A percentile compares a stretch with the other conserved stretches of the same genome.
These are phyloP conservation scores for Ursus arctos DNA, from an alignment of 2,113 vertebrate genomes.

Conservation along the genomic window DNA sequence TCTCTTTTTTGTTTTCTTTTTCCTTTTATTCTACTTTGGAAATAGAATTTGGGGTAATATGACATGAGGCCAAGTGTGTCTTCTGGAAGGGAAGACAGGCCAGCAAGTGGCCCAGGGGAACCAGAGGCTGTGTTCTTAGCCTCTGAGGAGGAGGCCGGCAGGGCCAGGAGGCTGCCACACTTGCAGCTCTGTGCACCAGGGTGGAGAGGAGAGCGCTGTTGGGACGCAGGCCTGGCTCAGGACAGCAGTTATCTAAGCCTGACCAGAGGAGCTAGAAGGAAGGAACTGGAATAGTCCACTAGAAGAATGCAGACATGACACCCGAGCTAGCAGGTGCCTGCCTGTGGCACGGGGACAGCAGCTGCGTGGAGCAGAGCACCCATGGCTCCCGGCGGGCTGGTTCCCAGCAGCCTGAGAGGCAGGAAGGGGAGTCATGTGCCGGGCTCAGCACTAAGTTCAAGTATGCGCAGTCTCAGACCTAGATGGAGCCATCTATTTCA, in stretches of 20 bases:
- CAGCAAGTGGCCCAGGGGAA: neutral
- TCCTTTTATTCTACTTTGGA: neutral
- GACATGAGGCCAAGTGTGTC: neutral
- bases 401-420: neutral
- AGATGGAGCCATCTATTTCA: neutral
- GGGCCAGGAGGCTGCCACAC: neutral
- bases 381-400: neutral
- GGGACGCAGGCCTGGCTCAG: neutral
- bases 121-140: neutral
- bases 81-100: neutral
- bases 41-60: neutral
- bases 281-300: neutral
- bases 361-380: fast-evolving
- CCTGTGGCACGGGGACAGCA: neutral
- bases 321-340: too few relatives aligned
- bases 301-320: neutral
- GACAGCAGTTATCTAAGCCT: slow-evolving; percentile 4
- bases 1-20: neutral
- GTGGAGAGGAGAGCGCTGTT: neutral
- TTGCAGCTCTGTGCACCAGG: neutral
- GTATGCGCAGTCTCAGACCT: neutral
- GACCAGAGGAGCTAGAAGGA: neutral
- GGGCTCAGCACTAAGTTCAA: neutral
- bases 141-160: neutral
- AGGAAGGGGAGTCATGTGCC: neutral